phyloP scores from a whole-genome alignment of 2,888 invertebrate species.

The Cosmopolites sordidus region DNA sequence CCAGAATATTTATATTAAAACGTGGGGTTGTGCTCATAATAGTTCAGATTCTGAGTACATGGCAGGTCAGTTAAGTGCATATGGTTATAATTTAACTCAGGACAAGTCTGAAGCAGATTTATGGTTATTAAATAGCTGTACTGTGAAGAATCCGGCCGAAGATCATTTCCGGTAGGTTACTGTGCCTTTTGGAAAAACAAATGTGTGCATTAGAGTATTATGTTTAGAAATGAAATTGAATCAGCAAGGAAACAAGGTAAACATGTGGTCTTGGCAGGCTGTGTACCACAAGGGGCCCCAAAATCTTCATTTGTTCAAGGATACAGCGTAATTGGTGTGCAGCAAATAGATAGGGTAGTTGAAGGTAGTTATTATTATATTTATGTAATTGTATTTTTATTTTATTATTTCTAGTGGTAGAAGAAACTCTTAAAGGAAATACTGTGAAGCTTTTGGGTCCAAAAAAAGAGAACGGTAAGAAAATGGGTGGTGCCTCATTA shows the following conservation, averaged over 20 bases:
- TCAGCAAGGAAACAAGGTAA: slow-evolving; percentile 70
- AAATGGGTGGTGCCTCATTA: slow-evolving; percentile 81
- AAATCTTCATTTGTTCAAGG: slow-evolving; percentile 66
- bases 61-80: slow-evolving; percentile 88
- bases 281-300: slow-evolving; percentile 92
- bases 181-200: neutral
- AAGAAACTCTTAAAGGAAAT: slow-evolving; percentile 90
- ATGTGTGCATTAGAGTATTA: too few species aligned
- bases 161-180: slow-evolving; percentile 74
- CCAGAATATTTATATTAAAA: slow-evolving; percentile 80
- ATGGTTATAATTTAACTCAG: slow-evolving; percentile 81
- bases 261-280: slow-evolving; percentile 92
- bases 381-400: neutral
- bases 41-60: slow-evolving; percentile 98
- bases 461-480: slow-evolving; percentile 70
- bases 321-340: slow-evolving; percentile 93
- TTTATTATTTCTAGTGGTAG: slow-evolving; percentile 64
- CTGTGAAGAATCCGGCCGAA: slow-evolving; percentile 96
- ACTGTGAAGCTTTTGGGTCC: slow-evolving; percentile 57
- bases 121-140: slow-evolving; percentile 96
- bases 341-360: slow-evolving; percentile 95
- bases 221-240: slow-evolving; percentile 73
- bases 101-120: slow-evolving; percentile 80
- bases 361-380: slow-evolving; percentile 51
- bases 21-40: slow-evolving; percentile 98